Evolutionary conservation across 1,140 invertebrate genomes (phyloP), one percentile per base, ranked within the genome.

Genomic region (Pseudomyrmex cubaensis): DNA sequence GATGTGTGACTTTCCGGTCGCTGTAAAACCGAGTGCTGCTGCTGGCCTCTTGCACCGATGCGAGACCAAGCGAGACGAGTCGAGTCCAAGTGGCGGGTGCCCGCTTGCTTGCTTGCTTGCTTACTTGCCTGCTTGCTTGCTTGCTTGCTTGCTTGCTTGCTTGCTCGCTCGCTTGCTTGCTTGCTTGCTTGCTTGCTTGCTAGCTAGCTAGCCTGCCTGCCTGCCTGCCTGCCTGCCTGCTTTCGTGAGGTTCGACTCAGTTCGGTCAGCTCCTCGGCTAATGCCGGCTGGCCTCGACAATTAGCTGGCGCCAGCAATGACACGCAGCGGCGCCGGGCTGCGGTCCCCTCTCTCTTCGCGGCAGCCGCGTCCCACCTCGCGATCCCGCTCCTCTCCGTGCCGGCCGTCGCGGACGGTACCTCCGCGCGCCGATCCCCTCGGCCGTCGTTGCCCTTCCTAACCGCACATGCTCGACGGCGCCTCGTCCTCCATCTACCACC

Each of bases 241-340:
- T 25, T 78, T 80, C 82, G 59, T 56, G 54, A 17, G 44, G 69
- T 72, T 91, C 88, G 85, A 74, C 57, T 90, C 73, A 85, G 88
- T 92, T 90, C 87, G 91, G 89, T 91, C 86, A 90, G 90, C 85
- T 87, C 87, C 87, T 91, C 91, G 91, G 91, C 90, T 91, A 90
- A 92, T 90, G 91, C 91, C 90, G 92, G 91, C 90, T 93, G 92
- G 92, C 91, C 91, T 93, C 92, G 92, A 92, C 91, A 92, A 93
- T 92, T 93, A 92, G 92, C 91, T 93, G 92, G 92, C 91, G 92
- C 92, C 92, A 92, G 92, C 91, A 93, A 90, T 93, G 92, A 92
- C 91, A 92, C 91, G 92, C 88, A 92, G 91, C 91, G 91, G 90
- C 91, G 91, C 90, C 90, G 91, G 84, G 78, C 62, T 64, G 83